Evolutionary conservation across 2,888 invertebrate genomes (phyloP).

Genomic region (Colostygia pectinataria): DNA sequence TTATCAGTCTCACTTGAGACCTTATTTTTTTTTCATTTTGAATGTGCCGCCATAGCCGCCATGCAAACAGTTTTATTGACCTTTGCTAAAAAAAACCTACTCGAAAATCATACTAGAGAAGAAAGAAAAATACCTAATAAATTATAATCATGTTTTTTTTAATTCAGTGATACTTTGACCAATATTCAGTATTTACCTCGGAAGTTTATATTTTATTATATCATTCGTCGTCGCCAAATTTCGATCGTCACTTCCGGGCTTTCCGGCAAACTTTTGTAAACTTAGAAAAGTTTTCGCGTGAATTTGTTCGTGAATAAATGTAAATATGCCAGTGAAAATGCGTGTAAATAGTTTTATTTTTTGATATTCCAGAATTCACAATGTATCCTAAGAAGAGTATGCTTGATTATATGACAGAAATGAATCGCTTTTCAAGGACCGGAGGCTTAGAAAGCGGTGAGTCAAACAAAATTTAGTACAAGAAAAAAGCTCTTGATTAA

Average conservation of each 20-base stretch:
- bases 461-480: conserved; percentile 22
- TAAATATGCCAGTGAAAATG: conserved; percentile 27
- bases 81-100: no score
- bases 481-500: not conserved
- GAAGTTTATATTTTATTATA: no score
- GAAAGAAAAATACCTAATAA: no score
- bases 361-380: conserved; percentile 40
- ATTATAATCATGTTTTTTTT: no score
- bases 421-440: conserved; percentile 52
- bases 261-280: not conserved
- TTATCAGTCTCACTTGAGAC: no score
- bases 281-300: conserved; percentile 6
- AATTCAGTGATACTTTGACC: no score
- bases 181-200: no score
- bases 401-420: conserved; percentile 55
- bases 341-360: conserved; percentile 28
- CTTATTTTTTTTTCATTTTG: no score
- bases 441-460: conserved; percentile 51
- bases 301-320: conserved; percentile 31
- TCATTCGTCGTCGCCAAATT: no score
- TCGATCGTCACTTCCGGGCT: conserved; percentile 18
- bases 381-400: conserved; percentile 62
- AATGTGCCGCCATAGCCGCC: no score
- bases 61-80: no score
- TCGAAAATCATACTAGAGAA: no score